phyloP scores from a whole-genome alignment of 1,140 invertebrate species.

The Diachasma alloeum region DNA sequence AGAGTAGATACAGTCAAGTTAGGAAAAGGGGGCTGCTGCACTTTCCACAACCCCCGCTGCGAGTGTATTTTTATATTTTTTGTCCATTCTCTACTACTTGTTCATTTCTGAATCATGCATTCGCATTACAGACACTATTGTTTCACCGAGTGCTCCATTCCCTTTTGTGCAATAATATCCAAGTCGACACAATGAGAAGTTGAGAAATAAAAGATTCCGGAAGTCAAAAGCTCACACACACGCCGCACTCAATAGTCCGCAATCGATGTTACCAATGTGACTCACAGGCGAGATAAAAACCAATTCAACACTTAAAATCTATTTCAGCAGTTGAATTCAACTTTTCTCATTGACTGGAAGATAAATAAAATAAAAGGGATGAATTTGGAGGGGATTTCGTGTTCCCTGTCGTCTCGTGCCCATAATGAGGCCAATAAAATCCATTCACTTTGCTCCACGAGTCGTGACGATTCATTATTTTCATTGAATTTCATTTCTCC shows the following conservation, averaged over 20 bases:
- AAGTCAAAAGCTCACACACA: background rate
- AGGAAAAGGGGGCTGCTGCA: background rate
- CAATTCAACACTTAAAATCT: background rate
- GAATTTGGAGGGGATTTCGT: too few species aligned
- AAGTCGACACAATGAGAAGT: background rate
- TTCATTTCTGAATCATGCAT: background rate
- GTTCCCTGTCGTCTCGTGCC: too few species aligned
- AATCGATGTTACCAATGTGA: background rate
- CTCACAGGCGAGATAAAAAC: background rate
- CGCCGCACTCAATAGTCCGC: background rate
- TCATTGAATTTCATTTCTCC: too few species aligned
- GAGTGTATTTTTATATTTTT: background rate
- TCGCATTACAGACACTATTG: background rate
- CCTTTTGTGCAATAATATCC: background rate
- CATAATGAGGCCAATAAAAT: background rate
- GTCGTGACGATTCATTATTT: background rate
- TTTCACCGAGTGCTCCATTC: background rate
- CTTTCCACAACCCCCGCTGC: background rate
- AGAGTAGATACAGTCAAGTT: background rate
- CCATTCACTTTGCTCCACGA: background rate
- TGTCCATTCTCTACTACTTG: background rate
- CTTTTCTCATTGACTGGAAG: too few species aligned
- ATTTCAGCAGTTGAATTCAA: background rate
- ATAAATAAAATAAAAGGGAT: too few species aligned
- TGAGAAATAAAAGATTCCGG: background rate